These are phyloP conservation scores for Cavia porcellus DNA, from an alignment of 2,113 vertebrate genomes.

Conservation along the genomic window DNA sequence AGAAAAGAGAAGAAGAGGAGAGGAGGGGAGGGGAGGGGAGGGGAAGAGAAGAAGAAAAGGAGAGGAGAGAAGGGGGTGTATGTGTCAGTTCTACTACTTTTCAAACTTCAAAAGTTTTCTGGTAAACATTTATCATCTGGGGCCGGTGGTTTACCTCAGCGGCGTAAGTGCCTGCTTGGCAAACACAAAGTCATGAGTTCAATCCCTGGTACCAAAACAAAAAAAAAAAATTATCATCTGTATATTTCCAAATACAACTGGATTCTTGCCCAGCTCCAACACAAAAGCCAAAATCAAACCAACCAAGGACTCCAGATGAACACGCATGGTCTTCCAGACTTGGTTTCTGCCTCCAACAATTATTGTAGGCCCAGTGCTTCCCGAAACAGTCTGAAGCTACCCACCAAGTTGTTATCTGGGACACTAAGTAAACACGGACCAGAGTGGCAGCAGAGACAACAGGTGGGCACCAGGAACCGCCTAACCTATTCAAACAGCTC, in stretches of 20 bases:
- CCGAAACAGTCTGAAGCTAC: background rate
- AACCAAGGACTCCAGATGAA: background rate
- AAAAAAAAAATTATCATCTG: conserved; percentile 35
- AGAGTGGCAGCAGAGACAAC: background rate
- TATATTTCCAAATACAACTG: conserved; percentile 57
- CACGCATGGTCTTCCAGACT: background rate
- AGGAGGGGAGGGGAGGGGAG: rapidly evolving
- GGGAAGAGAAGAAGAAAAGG: rapidly evolving
- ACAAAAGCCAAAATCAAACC: conserved; percentile 43
- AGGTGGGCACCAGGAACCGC: background rate
- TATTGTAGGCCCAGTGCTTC: background rate
- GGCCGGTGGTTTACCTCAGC: too few relatives aligned
- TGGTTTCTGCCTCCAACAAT: background rate
- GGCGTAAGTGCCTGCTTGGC: too few relatives aligned
- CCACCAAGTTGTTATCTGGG: background rate
- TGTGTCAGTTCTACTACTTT: background rate
- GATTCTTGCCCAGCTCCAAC: background rate
- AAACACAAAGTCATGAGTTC: too few relatives aligned
- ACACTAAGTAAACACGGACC: background rate
- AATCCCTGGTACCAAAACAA: too few relatives aligned
- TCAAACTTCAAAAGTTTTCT: conserved; percentile 60
- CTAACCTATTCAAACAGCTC: background rate
- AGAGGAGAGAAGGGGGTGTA: background rate
- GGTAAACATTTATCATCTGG: conserved; percentile 25
- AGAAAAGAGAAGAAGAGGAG: too few relatives aligned